Evolutionary conservation across 2,888 invertebrate genomes (phyloP), one percentile per base, ranked within the genome.

Genomic region (Stenchaetothrips biformis): DNA sequence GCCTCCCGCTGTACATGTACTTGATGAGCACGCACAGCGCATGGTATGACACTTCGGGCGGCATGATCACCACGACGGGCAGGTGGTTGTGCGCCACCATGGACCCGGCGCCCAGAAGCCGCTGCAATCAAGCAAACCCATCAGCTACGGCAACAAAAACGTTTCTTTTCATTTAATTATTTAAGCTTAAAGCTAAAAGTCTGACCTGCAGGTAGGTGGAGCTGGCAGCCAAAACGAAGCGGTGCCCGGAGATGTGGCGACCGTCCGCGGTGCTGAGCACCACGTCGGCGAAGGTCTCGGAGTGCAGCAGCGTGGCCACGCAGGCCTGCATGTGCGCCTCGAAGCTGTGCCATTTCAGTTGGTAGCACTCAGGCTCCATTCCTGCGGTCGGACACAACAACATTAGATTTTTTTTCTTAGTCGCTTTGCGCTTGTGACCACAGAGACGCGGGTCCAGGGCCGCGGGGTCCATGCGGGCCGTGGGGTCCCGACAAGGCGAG

Each of bases 341-440:
- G 89, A 94, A 95, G 83, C 94, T 94, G 87, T 95, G 94, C 95
- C 95, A 95, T 89, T 95, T 95, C 80, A 95, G 89, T 87, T 95
- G 95, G 87, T 95, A 95, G 84, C 94, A 95, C 87, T 95, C 95
- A 84, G 89, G 88, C 78, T 88, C 88, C 74, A 88, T 86, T 82
- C 88, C 87, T 53, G 89, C 88, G 89, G 89, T 90, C 84, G 85
- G 37, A 37, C 37, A 13, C 18, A 13, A 4, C 11, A 8, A 74
- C 67, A 74, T 37, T 37, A 37, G 37, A 4, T 37, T 37, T 37
- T 4, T 1, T 37, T n/a, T n/a, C n/a, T n/a, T n/a, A n/a, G n/a
- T n/a, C n/a, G n/a, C 37, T 37, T 37, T 37, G 4, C 37, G 4
- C 2, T 37, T 37, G 37, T 37, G 37, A 1, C 37, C 37, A 74